These are phyloP conservation scores for Coenobita brevimanus DNA, from an alignment of 1,140 invertebrate genomes.

Conservation along the genomic window DNA sequence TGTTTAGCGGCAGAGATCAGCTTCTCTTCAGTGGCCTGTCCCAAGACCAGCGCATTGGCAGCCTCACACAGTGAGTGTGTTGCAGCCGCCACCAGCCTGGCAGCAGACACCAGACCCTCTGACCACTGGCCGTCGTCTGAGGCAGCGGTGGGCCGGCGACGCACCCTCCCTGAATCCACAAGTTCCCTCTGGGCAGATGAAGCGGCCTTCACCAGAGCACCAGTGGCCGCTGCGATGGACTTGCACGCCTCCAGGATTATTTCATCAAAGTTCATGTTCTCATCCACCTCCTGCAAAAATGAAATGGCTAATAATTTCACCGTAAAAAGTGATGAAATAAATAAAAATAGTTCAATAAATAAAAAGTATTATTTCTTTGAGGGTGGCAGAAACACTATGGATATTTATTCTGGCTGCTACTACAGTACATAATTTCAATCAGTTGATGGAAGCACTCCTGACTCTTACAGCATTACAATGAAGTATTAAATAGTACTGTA, in stretches of 20 bases:
- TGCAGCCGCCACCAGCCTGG: constrained; percentile 95
- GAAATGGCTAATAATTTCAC: no score
- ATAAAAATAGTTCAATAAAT: no score
- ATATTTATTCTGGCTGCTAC: no score
- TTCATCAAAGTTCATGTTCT: constrained; percentile 94
- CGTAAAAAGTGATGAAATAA: no score
- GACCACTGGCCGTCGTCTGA: constrained; percentile 85
- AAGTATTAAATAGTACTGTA: no score
- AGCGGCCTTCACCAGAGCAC: constrained; percentile 95
- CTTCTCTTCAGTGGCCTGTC: constrained; percentile 94
- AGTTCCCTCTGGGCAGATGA: constrained; percentile 96
- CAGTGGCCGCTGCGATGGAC: constrained; percentile 97
- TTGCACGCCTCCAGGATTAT: constrained; percentile 99
- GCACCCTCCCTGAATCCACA: constrained; percentile 83
- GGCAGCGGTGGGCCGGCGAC: constrained; percentile 51
- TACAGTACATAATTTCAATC: no score
- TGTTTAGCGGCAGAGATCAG: constrained; percentile 96
- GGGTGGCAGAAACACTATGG: no score
- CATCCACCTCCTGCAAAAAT: constrained; percentile 94
- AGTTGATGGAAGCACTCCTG: no score
- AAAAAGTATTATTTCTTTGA: no score
- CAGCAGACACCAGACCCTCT: constrained; percentile 96
- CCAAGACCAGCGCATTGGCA: constrained; percentile 96
- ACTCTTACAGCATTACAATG: no score
- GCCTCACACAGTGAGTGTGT: constrained; percentile 98